These are phyloP conservation scores for Hydropotes inermis DNA, from an alignment of 2,113 vertebrate species.

Conservation along the genomic window DNA sequence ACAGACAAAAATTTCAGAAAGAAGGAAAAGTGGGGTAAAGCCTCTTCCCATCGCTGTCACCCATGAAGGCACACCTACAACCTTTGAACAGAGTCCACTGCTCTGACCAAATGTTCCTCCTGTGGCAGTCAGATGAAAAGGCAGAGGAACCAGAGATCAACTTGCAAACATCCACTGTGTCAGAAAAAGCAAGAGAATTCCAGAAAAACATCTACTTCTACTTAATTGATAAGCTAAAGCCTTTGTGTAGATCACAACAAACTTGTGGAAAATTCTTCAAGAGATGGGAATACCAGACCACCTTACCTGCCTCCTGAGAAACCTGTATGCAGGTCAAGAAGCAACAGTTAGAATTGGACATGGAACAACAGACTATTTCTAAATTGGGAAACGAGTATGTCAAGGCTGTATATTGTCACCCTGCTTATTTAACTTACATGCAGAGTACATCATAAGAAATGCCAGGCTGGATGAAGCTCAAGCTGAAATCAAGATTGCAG, in stretches of 20 bases:
- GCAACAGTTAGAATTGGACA: not conserved
- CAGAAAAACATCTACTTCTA: not conserved
- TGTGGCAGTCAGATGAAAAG: not conserved
- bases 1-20: not conserved
- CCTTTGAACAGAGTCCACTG: not conserved
- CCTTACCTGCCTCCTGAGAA: not conserved
- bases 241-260: not conserved
- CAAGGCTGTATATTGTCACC: not conserved
- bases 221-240: not conserved
- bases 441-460: not conserved
- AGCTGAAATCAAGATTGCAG: not conserved
- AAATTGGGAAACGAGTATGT: not conserved
- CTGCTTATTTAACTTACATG: not conserved
- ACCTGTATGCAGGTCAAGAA: not conserved
- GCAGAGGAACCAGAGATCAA: not conserved
- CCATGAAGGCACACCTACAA: fast-evolving
- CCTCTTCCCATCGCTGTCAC: not conserved
- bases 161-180: not conserved
- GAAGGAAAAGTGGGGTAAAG: not conserved
- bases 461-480: not conserved
- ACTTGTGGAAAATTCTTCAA: not conserved
- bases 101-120: not conserved
- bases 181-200: not conserved
- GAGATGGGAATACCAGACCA: not conserved
- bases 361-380: not conserved